Evolutionary conservation across 1,140 invertebrate genomes (phyloP).

Genomic region (Holcopasites calliopsidis): DNA sequence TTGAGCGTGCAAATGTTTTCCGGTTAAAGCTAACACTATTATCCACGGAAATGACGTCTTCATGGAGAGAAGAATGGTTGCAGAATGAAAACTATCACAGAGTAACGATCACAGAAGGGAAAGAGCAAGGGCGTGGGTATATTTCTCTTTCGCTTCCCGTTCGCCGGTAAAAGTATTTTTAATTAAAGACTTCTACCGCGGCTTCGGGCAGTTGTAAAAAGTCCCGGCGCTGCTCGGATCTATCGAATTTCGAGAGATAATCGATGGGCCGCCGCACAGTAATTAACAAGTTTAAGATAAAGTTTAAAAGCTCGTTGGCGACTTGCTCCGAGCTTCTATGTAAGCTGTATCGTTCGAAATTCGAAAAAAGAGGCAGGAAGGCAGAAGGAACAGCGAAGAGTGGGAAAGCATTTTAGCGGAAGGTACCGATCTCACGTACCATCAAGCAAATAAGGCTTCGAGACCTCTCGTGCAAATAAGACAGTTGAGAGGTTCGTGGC

Average conservation of each 20-base stretch:
- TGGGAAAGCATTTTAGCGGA: not conserved
- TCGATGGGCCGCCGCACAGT: conserved; percentile 27
- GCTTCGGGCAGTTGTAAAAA: conserved; percentile 34
- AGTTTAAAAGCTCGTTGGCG: conserved; percentile 37
- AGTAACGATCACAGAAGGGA: not conserved
- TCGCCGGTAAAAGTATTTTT: conserved; percentile 26
- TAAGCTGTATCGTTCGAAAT: conserved; percentile 29
- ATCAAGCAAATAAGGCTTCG: conserved; percentile 19
- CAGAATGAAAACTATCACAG: not conserved
- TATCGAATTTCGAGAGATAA: conserved; percentile 46
- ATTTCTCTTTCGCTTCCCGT: conserved; percentile 10
- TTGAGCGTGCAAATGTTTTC: no score
- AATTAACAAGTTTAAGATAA: conserved; percentile 47
- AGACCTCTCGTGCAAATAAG: conserved; percentile 9
- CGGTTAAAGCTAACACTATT: no score
- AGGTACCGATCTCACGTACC: conserved; percentile 14
- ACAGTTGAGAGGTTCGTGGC: not conserved
- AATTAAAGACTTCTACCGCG: conserved; percentile 36
- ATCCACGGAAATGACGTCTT: not conserved
- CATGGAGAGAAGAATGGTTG: not conserved
- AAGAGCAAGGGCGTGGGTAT: not conserved
- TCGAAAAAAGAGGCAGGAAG: not conserved
- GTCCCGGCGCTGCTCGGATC: conserved; percentile 13
- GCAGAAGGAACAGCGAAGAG: not conserved
- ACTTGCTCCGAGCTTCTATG: not conserved